phyloP scores from a whole-genome alignment of 2,888 invertebrate genomes.

The Amblyjoppa fuscipennis region DNA sequence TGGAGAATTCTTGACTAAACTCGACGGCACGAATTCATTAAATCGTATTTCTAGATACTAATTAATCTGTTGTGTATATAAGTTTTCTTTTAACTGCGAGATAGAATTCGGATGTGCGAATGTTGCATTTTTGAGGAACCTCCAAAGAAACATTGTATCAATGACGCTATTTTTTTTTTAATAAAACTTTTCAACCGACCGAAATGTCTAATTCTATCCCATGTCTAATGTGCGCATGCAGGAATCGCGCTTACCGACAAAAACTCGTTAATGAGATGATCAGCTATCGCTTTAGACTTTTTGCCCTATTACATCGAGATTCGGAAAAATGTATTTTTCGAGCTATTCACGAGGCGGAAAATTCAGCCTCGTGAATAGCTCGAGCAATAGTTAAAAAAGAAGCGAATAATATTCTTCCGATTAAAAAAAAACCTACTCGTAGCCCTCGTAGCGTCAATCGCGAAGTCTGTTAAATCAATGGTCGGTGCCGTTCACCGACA shows the following conservation, averaged over 20 bases:
- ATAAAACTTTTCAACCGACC: constrained; percentile 9
- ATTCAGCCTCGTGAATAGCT: too few species aligned
- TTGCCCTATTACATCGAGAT: too few species aligned
- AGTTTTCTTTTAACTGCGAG: not conserved
- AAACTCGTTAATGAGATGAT: too few species aligned
- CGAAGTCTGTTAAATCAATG: constrained; percentile 62
- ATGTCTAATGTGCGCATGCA: too few species aligned
- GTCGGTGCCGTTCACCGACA: constrained; percentile 56
- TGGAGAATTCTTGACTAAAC: not conserved
- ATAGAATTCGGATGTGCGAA: constrained; percentile 8
- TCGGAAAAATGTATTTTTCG: too few species aligned
- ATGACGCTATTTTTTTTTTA: constrained; percentile 8
- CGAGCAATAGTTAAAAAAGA: too few species aligned
- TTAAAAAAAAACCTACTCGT: too few species aligned
- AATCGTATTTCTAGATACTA: constrained; percentile 15
- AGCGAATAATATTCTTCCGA: too few species aligned
- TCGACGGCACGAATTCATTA: constrained; percentile 3
- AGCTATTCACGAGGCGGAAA: too few species aligned
- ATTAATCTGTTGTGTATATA: not conserved
- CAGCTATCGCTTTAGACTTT: too few species aligned
- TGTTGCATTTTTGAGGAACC: constrained; percentile 19
- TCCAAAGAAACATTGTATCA: constrained; percentile 5
- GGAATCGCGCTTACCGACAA: too few species aligned
- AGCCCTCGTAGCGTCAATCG: not conserved
- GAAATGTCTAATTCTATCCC: too few species aligned